Evolutionary conservation across 2,113 vertebrate species (phyloP).

Genomic region (Bubo bubo): DNA sequence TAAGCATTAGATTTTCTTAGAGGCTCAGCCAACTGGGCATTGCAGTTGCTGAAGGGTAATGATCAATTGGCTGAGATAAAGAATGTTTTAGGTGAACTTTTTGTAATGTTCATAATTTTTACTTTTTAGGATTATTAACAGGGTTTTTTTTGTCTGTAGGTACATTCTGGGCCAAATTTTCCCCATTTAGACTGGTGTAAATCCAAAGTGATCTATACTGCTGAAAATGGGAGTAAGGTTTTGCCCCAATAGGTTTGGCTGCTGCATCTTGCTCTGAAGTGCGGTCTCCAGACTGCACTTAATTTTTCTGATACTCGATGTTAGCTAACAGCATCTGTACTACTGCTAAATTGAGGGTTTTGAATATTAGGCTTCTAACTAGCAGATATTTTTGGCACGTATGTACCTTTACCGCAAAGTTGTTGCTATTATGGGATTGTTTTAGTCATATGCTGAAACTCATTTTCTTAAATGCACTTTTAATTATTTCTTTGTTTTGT

Average conservation of each 20-base stretch:
- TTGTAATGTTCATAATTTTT: background rate
- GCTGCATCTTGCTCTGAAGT: background rate
- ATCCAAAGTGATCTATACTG: background rate
- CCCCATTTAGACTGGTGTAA: background rate
- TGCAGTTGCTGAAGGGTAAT: background rate
- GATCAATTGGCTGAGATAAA: background rate
- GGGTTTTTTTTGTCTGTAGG: no score
- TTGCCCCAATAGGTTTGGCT: background rate
- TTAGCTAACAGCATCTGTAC: background rate
- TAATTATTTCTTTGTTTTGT: constrained; percentile 71
- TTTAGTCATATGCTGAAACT: constrained; percentile 58
- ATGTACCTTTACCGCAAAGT: constrained; percentile 18
- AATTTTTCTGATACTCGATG: background rate
- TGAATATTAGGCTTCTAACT: background rate
- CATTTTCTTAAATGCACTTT: constrained; percentile 61
- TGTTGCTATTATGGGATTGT: constrained; percentile 57
- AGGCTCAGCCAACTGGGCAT: background rate
- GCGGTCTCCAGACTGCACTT: background rate
- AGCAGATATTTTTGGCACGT: constrained; percentile 38
- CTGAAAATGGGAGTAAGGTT: background rate
- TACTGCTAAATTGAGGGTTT: background rate
- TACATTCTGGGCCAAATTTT: background rate
- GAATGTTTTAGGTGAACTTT: background rate
- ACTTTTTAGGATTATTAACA: background rate
- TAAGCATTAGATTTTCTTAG: background rate